Conservation (phyloP, 2,888 invertebrate species). For the Trissolcus brochymenae region DNA sequence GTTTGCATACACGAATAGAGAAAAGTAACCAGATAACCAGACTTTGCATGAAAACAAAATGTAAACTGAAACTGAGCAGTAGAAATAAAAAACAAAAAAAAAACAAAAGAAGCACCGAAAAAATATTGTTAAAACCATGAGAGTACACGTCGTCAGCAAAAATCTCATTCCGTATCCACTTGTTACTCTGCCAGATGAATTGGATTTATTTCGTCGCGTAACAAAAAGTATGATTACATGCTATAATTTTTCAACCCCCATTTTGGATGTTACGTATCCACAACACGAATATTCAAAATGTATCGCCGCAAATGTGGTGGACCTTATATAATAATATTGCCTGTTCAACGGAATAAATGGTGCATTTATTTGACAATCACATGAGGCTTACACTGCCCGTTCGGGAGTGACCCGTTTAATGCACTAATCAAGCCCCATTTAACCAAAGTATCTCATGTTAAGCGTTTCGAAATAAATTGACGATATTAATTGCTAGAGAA, state of each 20-base stretch:
- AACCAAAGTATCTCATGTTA: constrained; percentile 6
- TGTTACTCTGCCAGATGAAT: constrained; percentile 8
- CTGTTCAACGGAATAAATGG: constrained; percentile 30
- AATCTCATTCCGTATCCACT: constrained; percentile 9
- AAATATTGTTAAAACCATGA: too few species aligned
- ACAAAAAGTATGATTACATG: constrained; percentile 21
- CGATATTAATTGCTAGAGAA: constrained; percentile 10
- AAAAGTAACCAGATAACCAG: too few species aligned
- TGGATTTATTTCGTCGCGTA: constrained; percentile 17
- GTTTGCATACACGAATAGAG: too few species aligned
- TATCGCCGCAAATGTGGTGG: constrained; percentile 11
- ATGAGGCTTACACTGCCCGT: constrained; percentile 32
- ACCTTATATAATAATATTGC: constrained; percentile 25
- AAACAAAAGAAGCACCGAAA: too few species aligned
- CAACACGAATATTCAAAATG: constrained; percentile 15
- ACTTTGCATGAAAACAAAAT: too few species aligned
- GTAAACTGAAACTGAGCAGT: too few species aligned
- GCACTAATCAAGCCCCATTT: constrained; percentile 30
- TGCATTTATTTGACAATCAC: constrained; percentile 45
- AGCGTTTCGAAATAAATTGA: constrained; percentile 15
- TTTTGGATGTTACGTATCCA: constrained; percentile 6
- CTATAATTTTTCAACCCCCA: constrained; percentile 13
- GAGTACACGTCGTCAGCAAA: too few species aligned
- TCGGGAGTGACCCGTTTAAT: constrained; percentile 28
- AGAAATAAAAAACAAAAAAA: too few species aligned